Evolutionary conservation across 2,797 vertebrate species (phyloP).

Genomic region (Hoplostethus mediterraneus): DNA sequence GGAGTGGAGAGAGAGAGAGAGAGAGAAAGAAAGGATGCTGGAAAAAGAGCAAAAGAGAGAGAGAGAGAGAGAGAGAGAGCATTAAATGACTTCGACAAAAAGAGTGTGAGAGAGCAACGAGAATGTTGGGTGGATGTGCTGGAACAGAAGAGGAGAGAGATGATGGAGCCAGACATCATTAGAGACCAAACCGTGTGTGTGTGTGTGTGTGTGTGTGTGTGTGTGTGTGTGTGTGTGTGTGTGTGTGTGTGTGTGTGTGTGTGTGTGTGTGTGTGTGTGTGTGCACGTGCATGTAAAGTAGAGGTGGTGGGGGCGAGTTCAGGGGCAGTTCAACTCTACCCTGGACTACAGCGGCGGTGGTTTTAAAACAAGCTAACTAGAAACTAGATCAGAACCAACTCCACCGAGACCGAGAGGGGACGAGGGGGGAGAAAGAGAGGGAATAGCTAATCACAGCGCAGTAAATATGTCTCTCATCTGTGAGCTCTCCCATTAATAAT

Average conservation of each 20-base stretch:
- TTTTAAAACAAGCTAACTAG: background rate
- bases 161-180: conserved; percentile 16
- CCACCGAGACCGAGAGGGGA: conserved; percentile 12
- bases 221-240: background rate
- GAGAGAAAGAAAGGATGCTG: too few relatives aligned
- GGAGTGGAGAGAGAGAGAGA: background rate
- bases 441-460: conserved; percentile 32
- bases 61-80: background rate
- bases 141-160: conserved; percentile 8
- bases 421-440: conserved; percentile 12
- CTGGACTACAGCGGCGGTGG: conserved; percentile 8
- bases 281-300: conserved; percentile 19
- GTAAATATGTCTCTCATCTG: conserved; percentile 43
- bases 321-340: conserved; percentile 52
- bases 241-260: background rate
- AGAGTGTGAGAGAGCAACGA: background rate
- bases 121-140: background rate
- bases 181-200: background rate
- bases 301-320: conserved; percentile 43
- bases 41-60: too few relatives aligned
- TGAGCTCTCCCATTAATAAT: conserved; percentile 50
- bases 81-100: conserved; percentile 26
- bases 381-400: background rate
- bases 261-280: background rate
- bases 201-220: background rate